phyloP scores from a whole-genome alignment of 2,113 vertebrate genomes.

The Bubo bubo region DNA sequence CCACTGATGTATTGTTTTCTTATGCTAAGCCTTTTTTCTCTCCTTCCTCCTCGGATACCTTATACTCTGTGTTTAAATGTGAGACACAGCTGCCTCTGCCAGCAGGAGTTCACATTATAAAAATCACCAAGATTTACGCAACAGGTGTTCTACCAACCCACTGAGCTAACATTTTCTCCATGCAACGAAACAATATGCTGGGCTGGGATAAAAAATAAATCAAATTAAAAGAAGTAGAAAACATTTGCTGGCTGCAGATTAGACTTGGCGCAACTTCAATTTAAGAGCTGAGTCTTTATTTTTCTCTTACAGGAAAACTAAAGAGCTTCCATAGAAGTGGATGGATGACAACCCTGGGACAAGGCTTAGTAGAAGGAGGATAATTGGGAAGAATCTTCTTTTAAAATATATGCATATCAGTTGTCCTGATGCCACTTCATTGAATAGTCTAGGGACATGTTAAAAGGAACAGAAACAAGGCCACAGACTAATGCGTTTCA shows the following conservation, averaged over 20 bases:
- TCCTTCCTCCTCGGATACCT: slow-evolving; percentile 40
- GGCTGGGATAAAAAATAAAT: slow-evolving; percentile 1
- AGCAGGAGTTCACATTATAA: slow-evolving; percentile 52
- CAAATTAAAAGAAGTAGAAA: not conserved
- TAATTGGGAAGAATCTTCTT: not conserved
- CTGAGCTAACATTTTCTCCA: slow-evolving; percentile 9
- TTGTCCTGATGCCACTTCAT: not conserved
- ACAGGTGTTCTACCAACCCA: slow-evolving; percentile 54
- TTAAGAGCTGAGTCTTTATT: not conserved
- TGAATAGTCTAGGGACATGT: not conserved
- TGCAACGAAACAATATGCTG: slow-evolving; percentile 18
- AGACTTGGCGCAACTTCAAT: not conserved
- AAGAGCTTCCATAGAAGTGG: not conserved
- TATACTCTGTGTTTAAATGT: slow-evolving; percentile 45
- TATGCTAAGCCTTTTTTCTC: not conserved
- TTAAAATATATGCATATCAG: not conserved
- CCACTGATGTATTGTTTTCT: slow-evolving; percentile 28
- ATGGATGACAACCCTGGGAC: not conserved
- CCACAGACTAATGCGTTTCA: not conserved
- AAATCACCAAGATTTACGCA: slow-evolving; percentile 49
- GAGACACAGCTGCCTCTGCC: slow-evolving; percentile 57
- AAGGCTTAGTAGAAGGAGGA: not conserved
- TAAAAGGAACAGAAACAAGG: not conserved
- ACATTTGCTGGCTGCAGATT: not conserved
- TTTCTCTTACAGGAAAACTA: not conserved